Conservation (phyloP, 2,797 vertebrate species). For the Enteromius treurensis region DNA sequence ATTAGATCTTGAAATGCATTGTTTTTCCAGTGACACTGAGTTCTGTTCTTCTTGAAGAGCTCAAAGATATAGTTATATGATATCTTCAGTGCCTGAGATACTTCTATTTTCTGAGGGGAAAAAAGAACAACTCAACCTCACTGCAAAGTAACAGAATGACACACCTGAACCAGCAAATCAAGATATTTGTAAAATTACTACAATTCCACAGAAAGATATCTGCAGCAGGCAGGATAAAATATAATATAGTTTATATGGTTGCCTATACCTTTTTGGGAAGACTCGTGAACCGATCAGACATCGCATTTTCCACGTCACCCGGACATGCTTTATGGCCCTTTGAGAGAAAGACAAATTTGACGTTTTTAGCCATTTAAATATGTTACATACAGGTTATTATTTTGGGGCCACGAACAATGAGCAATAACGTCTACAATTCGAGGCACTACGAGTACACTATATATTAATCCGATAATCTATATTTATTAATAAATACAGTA, state of each 20-base stretch:
- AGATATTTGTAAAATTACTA: neutral
- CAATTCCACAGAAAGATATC: neutral
- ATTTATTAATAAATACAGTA: neutral
- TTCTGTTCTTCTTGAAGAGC: conserved; percentile 35
- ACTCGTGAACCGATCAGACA: neutral
- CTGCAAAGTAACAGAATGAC: neutral
- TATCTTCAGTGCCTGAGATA: neutral
- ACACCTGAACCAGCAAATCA: neutral
- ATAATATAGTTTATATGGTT: neutral
- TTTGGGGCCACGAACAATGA: neutral
- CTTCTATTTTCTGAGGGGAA: neutral
- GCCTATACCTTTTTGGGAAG: conserved; percentile 28
- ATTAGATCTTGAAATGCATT: neutral
- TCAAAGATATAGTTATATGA: conserved; percentile 5
- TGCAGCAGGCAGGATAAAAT: neutral
- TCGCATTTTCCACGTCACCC: neutral
- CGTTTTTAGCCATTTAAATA: neutral
- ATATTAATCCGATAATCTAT: too few species aligned
- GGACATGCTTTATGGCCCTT: conserved; percentile 15
- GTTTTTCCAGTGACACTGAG: conserved; percentile 11
- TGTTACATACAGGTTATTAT: neutral
- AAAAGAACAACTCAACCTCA: neutral
- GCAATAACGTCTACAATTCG: neutral
- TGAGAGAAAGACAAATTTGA: neutral
- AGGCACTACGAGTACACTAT: neutral